Evolutionary conservation across 2,888 invertebrate genomes (phyloP).

Genomic region (Polietes domitor): DNA sequence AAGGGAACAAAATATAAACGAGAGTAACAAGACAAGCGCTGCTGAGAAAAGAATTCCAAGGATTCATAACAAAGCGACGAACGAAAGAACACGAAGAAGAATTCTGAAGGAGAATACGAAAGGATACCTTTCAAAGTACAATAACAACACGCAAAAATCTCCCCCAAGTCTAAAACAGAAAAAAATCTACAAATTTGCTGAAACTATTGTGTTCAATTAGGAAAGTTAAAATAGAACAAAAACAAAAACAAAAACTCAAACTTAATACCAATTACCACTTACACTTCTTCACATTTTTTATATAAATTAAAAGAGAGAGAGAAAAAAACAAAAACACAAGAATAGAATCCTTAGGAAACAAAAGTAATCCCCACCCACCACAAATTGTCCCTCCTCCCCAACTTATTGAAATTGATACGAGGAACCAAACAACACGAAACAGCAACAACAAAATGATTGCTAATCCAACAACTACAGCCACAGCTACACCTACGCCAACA

Average conservation of each 20-base stretch:
- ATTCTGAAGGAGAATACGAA: constrained; percentile 1
- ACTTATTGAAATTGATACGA: not conserved
- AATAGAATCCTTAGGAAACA: constrained; percentile 6
- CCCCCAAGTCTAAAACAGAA: constrained; percentile 32
- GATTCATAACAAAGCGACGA: constrained; percentile 17
- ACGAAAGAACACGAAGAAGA: constrained; percentile 18
- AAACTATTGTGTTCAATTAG: constrained; percentile 68
- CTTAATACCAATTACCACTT: too few relatives aligned
- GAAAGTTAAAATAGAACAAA: constrained; percentile 27
- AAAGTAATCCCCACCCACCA: constrained; percentile 39
- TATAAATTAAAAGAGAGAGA: constrained; percentile 7
- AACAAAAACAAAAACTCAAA: constrained; percentile 8
- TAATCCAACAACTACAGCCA: constrained; percentile 13
- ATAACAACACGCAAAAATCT: constrained; percentile 41
- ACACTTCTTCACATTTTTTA: not conserved
- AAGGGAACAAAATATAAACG: not conserved
- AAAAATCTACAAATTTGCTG: constrained; percentile 65
- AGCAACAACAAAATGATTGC: constrained; percentile 56
- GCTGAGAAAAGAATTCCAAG: not conserved
- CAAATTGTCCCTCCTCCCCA: not conserved
- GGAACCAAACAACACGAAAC: not conserved
- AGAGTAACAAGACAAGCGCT: not conserved
- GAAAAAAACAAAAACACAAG: not conserved
- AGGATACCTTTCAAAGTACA: constrained; percentile 49
- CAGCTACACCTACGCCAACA: not conserved